Evolutionary conservation across 2,797 vertebrate species (phyloP).

Genomic region (Calcarius lapponicus): DNA sequence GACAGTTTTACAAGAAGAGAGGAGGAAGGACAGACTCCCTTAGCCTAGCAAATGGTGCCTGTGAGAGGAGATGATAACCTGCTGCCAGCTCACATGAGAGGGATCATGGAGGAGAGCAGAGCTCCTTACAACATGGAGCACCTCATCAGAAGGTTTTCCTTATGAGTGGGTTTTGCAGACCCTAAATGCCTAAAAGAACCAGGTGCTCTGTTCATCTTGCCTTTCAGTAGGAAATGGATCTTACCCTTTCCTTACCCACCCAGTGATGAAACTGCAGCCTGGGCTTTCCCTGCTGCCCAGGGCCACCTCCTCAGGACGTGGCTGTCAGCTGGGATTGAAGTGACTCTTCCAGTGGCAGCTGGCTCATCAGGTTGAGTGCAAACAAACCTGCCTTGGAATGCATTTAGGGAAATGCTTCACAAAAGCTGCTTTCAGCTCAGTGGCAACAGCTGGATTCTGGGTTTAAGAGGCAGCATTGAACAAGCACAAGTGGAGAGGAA

Average conservation of each 20-base stretch:
- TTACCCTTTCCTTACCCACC: background rate
- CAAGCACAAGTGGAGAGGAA: background rate
- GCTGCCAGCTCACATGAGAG: background rate
- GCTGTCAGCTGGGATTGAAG: background rate
- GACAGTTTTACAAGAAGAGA: background rate
- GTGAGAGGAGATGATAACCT: background rate
- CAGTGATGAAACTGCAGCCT: background rate
- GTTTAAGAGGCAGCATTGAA: background rate
- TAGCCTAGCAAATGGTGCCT: background rate
- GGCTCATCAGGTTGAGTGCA: background rate
- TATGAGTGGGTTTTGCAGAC: background rate
- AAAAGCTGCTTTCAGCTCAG: conserved; percentile 16
- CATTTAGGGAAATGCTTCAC: background rate
- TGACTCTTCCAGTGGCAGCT: background rate
- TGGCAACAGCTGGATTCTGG: conserved; percentile 31
- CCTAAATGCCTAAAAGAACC: background rate
- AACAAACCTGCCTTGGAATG: background rate
- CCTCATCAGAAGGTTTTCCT: background rate
- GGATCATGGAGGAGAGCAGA: background rate
- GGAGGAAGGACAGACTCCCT: background rate
- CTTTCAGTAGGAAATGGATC: background rate
- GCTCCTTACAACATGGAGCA: background rate
- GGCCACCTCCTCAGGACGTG: background rate
- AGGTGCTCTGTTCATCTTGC: background rate
- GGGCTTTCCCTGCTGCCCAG: background rate